Percentiles rank a stretch among this genome's conserved stretches.
Conservation (phyloP, 2,888 invertebrate species). For the Drosophila multiciliata region DNA sequence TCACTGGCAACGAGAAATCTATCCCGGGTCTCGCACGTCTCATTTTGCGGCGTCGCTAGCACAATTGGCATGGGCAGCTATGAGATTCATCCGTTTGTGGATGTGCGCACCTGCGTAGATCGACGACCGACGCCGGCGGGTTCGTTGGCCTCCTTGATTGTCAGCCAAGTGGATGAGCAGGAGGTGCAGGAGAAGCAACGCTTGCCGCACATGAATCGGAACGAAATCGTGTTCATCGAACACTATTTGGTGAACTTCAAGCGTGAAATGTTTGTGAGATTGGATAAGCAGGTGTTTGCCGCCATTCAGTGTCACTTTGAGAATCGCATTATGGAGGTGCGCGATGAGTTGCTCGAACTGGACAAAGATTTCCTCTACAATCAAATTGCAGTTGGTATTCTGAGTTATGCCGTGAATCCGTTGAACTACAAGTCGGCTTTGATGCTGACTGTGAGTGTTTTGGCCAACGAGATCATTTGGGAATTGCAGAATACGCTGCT, state of each 20-base stretch:
- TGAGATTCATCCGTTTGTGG: constrained; percentile 77
- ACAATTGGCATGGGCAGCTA: constrained; percentile 83
- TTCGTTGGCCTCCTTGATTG: constrained; percentile 80
- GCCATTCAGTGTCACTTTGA: constrained; percentile 82
- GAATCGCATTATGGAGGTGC: constrained; percentile 76
- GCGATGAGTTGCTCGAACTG: constrained; percentile 74
- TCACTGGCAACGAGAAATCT: constrained; percentile 20
- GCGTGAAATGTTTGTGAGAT: constrained; percentile 79
- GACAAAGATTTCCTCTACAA: constrained; percentile 79
- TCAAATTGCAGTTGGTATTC: constrained; percentile 78
- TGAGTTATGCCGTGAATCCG: constrained; percentile 79
- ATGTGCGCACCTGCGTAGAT: constrained; percentile 69
- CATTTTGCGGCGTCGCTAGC: constrained; percentile 74
- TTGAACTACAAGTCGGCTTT: constrained; percentile 79
- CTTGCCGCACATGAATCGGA: constrained; percentile 65
- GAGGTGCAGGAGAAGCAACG: constrained; percentile 56
- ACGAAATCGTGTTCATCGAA: constrained; percentile 82
- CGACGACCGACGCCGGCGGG: constrained; percentile 83
- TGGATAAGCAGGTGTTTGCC: constrained; percentile 80
- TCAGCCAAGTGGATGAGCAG: constrained; percentile 72
- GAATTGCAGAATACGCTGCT: constrained; percentile 77
- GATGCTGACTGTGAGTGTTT: constrained; percentile 74
- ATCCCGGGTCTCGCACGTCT: constrained; percentile 71
- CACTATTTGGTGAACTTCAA: constrained; percentile 83
- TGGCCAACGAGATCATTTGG: constrained; percentile 82